Conservation (phyloP, 2,888 invertebrate genomes). For the Scaptomyza parva region DNA sequence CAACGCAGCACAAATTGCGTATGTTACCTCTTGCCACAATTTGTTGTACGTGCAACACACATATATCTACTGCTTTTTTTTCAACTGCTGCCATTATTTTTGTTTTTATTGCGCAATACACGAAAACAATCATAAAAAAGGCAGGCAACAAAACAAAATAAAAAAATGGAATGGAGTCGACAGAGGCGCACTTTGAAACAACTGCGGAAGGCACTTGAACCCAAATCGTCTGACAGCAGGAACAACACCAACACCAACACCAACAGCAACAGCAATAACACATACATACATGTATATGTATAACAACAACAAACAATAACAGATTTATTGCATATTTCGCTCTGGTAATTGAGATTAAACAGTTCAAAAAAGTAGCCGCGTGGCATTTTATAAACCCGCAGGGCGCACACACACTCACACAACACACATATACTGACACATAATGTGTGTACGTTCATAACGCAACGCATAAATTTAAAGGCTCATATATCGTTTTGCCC, state of each 20-base stretch:
- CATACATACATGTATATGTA: conserved; percentile 9
- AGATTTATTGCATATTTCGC: conserved; percentile 80
- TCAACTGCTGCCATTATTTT: conserved; percentile 70
- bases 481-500: conserved; percentile 61
- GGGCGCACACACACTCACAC: conserved; percentile 34
- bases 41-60: conserved; percentile 14
- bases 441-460: conserved; percentile 47
- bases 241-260: conserved; percentile 17
- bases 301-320: conserved; percentile 73
- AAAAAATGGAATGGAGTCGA: conserved; percentile 32
- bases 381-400: conserved; percentile 75
- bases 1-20: conserved; percentile 77
- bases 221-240: conserved; percentile 54
- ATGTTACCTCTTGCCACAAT: conserved; percentile 53
- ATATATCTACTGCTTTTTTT: conserved; percentile 25
- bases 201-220: conserved; percentile 74
- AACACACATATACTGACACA: conserved; percentile 1
- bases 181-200: conserved; percentile 70
- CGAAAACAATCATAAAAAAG: conserved; percentile 72
- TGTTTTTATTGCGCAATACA: conserved; percentile 74
- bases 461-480: conserved; percentile 71
- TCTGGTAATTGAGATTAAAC: conserved; percentile 81
- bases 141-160: conserved; percentile 38
- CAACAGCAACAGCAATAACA: conserved; percentile 22
- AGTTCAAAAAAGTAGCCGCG: conserved; percentile 78